These are phyloP conservation scores for Vireo griseus DNA, from an alignment of 2,797 vertebrate genomes.

Conservation along the genomic window DNA sequence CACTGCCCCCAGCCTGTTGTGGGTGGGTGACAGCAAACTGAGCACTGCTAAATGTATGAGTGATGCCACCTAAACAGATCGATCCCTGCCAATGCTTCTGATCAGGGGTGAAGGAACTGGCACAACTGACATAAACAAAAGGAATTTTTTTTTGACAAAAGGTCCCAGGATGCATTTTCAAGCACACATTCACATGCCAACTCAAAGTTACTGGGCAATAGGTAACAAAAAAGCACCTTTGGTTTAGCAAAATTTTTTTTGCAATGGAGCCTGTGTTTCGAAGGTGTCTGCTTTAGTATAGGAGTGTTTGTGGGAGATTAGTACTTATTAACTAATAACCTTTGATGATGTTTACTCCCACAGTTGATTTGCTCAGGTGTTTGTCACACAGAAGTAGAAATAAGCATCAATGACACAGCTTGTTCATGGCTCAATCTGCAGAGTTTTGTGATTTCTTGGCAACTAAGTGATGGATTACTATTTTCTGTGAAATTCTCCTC, in stretches of 20 bases:
- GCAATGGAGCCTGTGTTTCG: not conserved
- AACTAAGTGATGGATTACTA: conserved; percentile 39
- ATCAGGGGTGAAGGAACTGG: not conserved
- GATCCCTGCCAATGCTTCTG: not conserved
- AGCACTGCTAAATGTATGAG: not conserved
- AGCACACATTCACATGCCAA: not conserved
- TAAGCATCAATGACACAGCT: not conserved
- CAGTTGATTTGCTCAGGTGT: conserved; percentile 46
- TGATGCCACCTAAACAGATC: not conserved
- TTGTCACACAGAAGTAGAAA: conserved; percentile 39
- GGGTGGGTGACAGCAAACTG: not conserved
- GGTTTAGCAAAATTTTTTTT: not conserved
- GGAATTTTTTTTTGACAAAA: not conserved
- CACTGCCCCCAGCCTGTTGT: not conserved
- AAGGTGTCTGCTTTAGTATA: not conserved
- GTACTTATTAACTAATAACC: conserved; percentile 55
- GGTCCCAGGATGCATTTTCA: not conserved
- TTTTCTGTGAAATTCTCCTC: conserved; percentile 44
- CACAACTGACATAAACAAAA: not conserved
- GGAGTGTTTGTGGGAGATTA: conserved; percentile 39
- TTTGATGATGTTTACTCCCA: conserved; percentile 57
- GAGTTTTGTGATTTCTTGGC: conserved; percentile 54
- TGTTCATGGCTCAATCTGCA: conserved; percentile 15
- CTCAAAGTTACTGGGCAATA: not conserved
- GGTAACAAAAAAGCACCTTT: not conserved